Evolutionary conservation across 2,797 vertebrate species (phyloP).

Genomic region (Crax fasciolata): DNA sequence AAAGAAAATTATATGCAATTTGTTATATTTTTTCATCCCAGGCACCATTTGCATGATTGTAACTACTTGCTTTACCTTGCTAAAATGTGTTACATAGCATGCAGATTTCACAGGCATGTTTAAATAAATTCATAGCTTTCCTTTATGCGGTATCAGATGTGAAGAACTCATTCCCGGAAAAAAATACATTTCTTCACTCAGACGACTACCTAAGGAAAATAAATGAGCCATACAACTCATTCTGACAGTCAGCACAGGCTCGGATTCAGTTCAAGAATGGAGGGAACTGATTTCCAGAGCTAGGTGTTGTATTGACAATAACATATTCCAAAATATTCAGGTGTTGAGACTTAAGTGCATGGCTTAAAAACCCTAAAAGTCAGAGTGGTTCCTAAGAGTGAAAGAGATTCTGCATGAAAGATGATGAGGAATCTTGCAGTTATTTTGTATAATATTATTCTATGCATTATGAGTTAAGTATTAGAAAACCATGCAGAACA

Average conservation of each 20-base stretch:
- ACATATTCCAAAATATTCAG: neutral
- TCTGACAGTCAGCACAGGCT: neutral
- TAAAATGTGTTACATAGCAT: fast-evolving
- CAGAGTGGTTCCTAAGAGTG: neutral
- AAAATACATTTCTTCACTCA: neutral
- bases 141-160: neutral
- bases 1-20: neutral
- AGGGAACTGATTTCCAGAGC: neutral
- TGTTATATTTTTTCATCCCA: neutral
- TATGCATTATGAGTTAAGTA: neutral
- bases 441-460: neutral
- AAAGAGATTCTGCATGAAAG: neutral
- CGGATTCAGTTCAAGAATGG: neutral
- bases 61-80: neutral
- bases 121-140: neutral
- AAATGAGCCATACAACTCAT: neutral
- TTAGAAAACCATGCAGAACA: neutral
- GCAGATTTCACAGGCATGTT: fast-evolving
- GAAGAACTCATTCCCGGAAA: neutral
- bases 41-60: neutral
- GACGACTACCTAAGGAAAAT: neutral
- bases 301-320: neutral
- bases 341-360: neutral
- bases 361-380: neutral
- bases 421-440: neutral